A percentile compares a stretch with the other conserved stretches of the same genome.
Evolutionary conservation across 2,888 invertebrate genomes (phyloP).

Genomic region (Pheosia tremula): DNA sequence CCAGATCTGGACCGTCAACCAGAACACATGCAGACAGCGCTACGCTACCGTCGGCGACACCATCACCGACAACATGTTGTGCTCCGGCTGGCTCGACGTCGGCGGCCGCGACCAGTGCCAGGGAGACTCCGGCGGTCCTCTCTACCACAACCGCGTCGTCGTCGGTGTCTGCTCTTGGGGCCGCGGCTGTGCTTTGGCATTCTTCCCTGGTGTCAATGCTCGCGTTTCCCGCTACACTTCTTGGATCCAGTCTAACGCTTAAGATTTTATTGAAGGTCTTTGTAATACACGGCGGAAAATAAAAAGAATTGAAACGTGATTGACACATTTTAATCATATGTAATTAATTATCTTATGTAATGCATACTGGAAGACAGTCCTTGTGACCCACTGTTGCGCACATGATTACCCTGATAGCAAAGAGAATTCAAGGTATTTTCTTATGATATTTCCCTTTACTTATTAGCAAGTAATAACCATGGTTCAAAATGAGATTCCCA

Average conservation of each 20-base stretch:
- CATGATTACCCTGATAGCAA: no score
- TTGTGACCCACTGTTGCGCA: no score
- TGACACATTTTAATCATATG: no score
- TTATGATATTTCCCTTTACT: no score
- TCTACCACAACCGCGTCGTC: constrained; percentile 47
- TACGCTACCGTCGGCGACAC: constrained; percentile 34
- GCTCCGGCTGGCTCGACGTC: constrained; percentile 51
- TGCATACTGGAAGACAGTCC: no score
- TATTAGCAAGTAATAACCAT: no score
- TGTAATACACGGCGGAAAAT: no score
- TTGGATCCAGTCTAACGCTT: constrained; percentile 50
- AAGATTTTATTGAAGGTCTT: background rate
- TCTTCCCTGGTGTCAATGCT: constrained; percentile 53
- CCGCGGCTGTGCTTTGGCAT: constrained; percentile 38
- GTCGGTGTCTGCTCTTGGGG: constrained; percentile 57
- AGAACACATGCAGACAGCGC: constrained; percentile 41
- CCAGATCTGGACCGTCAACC: constrained; percentile 51
- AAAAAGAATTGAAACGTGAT: no score
- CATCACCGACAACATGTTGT: constrained; percentile 54
- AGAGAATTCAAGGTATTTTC: no score
- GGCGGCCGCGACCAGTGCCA: constrained; percentile 51
- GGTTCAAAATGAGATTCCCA: no score
- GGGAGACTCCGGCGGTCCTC: constrained; percentile 56
- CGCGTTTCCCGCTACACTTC: constrained; percentile 45
- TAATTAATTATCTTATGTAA: no score